Evolutionary conservation across 2,113 vertebrate species (phyloP).

Genomic region (Cyanistes caeruleus): DNA sequence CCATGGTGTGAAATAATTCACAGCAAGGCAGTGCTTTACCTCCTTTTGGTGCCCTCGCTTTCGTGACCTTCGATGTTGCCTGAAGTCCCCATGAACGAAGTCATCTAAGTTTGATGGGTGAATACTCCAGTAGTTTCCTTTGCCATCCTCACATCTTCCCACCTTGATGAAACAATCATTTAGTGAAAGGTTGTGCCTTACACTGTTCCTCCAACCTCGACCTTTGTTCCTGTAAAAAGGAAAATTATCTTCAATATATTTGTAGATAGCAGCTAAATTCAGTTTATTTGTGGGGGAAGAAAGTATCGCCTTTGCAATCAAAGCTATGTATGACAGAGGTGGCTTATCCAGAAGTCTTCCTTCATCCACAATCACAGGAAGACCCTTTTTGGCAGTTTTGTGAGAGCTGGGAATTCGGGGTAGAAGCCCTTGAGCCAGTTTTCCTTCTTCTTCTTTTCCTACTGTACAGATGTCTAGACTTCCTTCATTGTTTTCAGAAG

Average conservation of each 20-base stretch:
- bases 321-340: conserved; percentile 68
- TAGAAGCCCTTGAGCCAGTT: background rate
- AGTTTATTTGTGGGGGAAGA: conserved; percentile 66
- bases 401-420: background rate
- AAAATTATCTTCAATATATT: conserved; percentile 70
- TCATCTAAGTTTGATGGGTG: conserved; percentile 57
- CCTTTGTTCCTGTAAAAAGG: conserved; percentile 61
- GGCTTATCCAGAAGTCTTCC: conserved; percentile 48
- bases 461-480: background rate
- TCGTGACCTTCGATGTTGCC: conserved; percentile 47
- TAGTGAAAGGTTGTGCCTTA: conserved; percentile 63
- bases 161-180: conserved; percentile 74
- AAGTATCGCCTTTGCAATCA: conserved; percentile 76
- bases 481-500: background rate
- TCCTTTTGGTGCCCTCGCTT: conserved; percentile 31
- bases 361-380: background rate
- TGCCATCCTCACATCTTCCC: conserved; percentile 66
- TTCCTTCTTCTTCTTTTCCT: background rate
- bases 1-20: conserved; percentile 5
- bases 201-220: conserved; percentile 65
- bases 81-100: conserved; percentile 68
- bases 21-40: background rate
- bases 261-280: conserved; percentile 76
- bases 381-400: background rate
- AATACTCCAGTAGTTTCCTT: conserved; percentile 72